A percentile compares a stretch with the other conserved stretches of the same genome.
These are phyloP conservation scores for Mesembrinibis cayennensis DNA, from an alignment of 2,113 vertebrate species.

Conservation along the genomic window DNA sequence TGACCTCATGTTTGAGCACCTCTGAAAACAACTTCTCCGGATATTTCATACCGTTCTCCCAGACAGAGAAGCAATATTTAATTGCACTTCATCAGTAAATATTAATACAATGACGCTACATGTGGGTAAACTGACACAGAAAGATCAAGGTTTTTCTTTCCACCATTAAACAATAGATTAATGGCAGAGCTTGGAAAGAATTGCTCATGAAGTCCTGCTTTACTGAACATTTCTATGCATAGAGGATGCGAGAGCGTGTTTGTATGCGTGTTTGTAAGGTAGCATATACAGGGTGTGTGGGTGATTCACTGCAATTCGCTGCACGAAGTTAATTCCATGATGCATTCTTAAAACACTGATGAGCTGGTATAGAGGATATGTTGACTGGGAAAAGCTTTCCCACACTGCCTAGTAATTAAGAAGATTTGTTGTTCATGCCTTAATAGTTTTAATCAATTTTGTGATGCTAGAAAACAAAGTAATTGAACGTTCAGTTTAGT, in stretches of 20 bases:
- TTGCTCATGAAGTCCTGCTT: background rate
- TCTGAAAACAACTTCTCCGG: background rate
- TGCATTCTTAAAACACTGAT: background rate
- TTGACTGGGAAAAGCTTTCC: background rate
- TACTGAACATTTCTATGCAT: background rate
- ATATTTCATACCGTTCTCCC: background rate
- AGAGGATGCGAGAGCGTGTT: background rate
- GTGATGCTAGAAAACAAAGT: background rate
- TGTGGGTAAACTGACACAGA: background rate
- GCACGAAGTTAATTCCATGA: background rate
- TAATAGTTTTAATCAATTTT: slow-evolving; percentile 8
- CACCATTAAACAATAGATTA: background rate
- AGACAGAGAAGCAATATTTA: background rate
- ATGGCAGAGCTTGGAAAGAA: background rate
- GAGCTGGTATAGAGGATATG: background rate
- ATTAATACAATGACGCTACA: background rate
- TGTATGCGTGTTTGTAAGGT: background rate
- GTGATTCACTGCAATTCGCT: background rate
- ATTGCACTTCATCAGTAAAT: background rate
- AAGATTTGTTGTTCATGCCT: background rate
- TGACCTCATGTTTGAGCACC: background rate
- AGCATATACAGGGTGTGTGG: background rate
- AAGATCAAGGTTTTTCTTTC: background rate
- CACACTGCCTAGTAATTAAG: background rate
- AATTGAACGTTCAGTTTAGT: background rate